Percentiles rank a stretch among this genome's conserved stretches.
Conservation (phyloP, 2,797 vertebrate species). For the Falco berigora region DNA sequence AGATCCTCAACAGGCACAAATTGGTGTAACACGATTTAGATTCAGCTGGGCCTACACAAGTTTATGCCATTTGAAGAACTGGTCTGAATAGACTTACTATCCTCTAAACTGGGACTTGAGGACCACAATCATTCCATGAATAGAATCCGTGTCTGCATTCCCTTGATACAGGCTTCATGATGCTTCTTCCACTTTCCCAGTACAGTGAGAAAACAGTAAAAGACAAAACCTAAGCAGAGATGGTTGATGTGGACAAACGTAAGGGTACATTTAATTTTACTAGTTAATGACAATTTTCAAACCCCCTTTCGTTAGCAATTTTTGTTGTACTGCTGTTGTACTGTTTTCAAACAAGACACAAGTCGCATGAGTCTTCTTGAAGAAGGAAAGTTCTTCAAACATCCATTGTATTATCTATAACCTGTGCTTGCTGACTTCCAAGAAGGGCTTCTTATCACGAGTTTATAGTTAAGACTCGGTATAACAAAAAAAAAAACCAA, state of each 20-base stretch:
- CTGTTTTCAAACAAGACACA: not conserved
- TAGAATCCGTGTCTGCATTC: not conserved
- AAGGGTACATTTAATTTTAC: not conserved
- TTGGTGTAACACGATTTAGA: not conserved
- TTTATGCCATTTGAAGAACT: not conserved
- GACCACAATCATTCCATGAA: not conserved
- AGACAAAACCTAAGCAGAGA: not conserved
- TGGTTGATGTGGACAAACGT: not conserved
- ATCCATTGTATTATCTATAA: not conserved
- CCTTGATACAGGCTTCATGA: not conserved
- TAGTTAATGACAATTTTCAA: not conserved
- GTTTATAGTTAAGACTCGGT: not conserved
- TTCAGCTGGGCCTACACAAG: not conserved
- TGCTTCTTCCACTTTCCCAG: not conserved
- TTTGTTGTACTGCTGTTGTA: not conserved
- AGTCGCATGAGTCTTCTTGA: not conserved
- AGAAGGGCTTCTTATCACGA: not conserved
- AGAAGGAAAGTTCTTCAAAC: not conserved
- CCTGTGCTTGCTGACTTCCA: not conserved
- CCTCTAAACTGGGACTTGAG: not conserved
- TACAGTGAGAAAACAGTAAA: not conserved
- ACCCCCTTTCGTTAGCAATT: not conserved
- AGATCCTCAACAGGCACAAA: not conserved
- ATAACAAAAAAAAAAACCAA: not conserved
- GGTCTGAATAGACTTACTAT: not conserved